Conservation (phyloP, 2,113 vertebrate species). For the Hypanus sabinus region DNA sequence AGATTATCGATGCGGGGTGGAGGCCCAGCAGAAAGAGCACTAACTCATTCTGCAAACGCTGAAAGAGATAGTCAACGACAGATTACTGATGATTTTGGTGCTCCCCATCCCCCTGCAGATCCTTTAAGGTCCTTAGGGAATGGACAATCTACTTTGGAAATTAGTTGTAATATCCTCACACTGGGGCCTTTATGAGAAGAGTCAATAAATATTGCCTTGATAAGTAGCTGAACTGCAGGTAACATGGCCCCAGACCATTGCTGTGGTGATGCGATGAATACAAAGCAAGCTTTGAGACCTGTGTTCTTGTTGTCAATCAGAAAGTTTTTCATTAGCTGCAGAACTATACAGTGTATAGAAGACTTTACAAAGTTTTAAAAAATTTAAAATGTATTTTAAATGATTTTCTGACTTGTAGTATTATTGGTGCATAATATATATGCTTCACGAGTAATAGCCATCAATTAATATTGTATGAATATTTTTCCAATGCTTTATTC, state of each 20-base stretch:
- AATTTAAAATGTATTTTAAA: conserved; percentile 14
- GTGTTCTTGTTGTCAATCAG: not conserved
- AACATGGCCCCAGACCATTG: not conserved
- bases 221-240: not conserved
- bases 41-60: not conserved
- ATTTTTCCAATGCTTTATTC: not conserved
- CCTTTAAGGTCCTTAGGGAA: not conserved
- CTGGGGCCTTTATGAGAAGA: not conserved
- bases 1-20: no score
- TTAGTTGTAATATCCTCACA: not conserved
- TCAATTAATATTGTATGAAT: conserved; percentile 17
- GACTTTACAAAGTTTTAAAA: not conserved
- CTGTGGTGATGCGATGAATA: no score
- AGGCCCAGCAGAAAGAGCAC: not conserved
- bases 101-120: not conserved
- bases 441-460: not conserved
- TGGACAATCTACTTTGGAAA: not conserved
- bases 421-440: not conserved
- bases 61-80: not conserved
- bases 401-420: not conserved
- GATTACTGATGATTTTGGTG: not conserved
- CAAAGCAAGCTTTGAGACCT: not conserved
- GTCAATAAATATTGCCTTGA: not conserved
- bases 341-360: not conserved
- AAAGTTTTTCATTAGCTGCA: not conserved